phyloP scores from a whole-genome alignment of 2,888 invertebrate species.

The Drosophila eohydei region DNA sequence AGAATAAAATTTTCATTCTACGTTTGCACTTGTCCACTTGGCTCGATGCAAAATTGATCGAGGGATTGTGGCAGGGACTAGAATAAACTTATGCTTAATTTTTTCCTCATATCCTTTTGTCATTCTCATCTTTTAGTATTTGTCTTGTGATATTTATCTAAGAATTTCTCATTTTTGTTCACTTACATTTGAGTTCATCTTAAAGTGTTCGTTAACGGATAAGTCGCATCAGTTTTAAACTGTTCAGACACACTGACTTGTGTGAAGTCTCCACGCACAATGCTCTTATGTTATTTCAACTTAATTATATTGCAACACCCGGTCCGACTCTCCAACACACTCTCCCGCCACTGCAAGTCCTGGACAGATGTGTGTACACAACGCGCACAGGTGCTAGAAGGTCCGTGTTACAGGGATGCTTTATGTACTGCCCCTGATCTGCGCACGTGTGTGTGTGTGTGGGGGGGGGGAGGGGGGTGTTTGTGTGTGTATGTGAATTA shows the following conservation, averaged over 20 bases:
- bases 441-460: conserved; percentile 8
- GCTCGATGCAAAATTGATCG: conserved; percentile 27
- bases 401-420: conserved; percentile 73
- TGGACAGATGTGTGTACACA: conserved; percentile 48
- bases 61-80: conserved; percentile 1
- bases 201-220: conserved; percentile 46
- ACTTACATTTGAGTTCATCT: conserved; percentile 17
- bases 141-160: conserved; percentile 17
- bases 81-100: conserved; percentile 21
- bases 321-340: conserved; percentile 19
- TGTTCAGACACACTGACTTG: conserved; percentile 46
- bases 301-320: conserved; percentile 79
- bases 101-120: neutral
- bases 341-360: conserved; percentile 24
- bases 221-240: conserved; percentile 67
- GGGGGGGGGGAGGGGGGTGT: too few species aligned
- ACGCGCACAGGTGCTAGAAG: conserved; percentile 68
- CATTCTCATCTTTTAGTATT: conserved; percentile 13
- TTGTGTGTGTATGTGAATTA: conserved; percentile 72
- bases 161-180: conserved; percentile 25
- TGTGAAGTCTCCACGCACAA: conserved; percentile 30
- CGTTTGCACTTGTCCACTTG: conserved; percentile 23
- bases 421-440: conserved; percentile 65
- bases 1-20: conserved; percentile 66
- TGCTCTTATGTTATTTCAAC: conserved; percentile 71